phyloP scores from a whole-genome alignment of 2,113 vertebrate genomes.

The Cynocephalus volans region DNA sequence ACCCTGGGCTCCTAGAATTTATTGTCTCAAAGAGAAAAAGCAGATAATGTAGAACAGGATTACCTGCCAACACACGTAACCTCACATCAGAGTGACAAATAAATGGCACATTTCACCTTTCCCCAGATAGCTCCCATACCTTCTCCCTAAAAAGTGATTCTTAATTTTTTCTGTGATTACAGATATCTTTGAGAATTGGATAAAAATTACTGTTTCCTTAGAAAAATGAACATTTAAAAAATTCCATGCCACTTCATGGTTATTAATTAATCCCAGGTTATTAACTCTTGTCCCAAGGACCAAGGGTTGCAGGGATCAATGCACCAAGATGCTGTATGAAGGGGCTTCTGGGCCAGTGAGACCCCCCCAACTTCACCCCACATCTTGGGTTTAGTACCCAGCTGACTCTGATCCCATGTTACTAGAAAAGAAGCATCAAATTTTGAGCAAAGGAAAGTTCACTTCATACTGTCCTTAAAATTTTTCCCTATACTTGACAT shows the following conservation, averaged over 20 bases:
- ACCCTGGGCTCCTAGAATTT: background rate
- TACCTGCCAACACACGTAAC: rapidly evolving
- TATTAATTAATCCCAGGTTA: background rate
- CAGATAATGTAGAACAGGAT: background rate
- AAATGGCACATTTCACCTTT: rapidly evolving
- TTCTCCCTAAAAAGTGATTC: background rate
- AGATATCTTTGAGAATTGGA: background rate
- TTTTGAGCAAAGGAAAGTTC: background rate
- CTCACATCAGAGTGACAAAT: too few species aligned
- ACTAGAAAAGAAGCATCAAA: background rate
- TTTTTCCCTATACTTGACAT: background rate
- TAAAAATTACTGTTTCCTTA: background rate
- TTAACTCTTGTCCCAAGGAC: background rate
- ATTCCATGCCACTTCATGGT: background rate
- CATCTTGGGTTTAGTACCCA: too few species aligned
- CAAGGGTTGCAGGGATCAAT: background rate
- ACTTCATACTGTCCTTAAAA: background rate
- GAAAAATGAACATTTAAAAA: background rate
- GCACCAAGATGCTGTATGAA: background rate
- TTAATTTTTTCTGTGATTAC: background rate
- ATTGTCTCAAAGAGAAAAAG: background rate
- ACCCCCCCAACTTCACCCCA: too few species aligned
- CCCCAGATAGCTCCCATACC: background rate
- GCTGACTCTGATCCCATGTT: background rate
- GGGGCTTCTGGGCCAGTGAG: background rate